phyloP scores from a whole-genome alignment of 2,797 vertebrate genomes.

The Discoglossus pictus region DNA sequence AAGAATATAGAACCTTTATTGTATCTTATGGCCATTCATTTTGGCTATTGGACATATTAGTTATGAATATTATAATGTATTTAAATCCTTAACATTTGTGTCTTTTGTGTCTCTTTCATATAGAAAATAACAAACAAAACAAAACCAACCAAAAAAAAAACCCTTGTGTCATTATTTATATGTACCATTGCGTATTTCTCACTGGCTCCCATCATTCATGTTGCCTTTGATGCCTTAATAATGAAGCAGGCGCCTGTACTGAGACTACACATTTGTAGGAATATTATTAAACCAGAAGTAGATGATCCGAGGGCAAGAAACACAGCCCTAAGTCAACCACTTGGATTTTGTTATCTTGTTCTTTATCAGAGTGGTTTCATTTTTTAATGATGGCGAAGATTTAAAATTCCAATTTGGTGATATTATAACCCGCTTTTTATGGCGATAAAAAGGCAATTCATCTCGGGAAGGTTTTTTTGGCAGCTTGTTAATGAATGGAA shows the following conservation, averaged over 20 bases:
- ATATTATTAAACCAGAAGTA: not conserved
- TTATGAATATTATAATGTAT: too few relatives aligned
- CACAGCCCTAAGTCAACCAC: not conserved
- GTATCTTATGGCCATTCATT: too few relatives aligned
- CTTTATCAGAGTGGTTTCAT: slow-evolving; percentile 12
- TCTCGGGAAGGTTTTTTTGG: slow-evolving; percentile 44
- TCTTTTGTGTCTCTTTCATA: too few relatives aligned
- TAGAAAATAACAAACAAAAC: too few relatives aligned
- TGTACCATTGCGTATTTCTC: not conserved
- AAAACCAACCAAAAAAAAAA: not conserved
- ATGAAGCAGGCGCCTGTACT: too few relatives aligned
- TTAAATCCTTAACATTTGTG: too few relatives aligned
- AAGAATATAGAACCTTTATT: too few relatives aligned
- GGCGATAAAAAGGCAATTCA: slow-evolving; percentile 38
- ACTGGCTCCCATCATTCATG: not conserved
- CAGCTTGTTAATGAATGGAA: slow-evolving; percentile 41
- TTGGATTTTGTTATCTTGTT: not conserved
- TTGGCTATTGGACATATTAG: too few relatives aligned
- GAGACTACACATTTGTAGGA: not conserved
- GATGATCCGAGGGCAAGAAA: not conserved
- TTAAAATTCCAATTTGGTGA: slow-evolving; percentile 49
- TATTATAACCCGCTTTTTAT: slow-evolving; percentile 45
- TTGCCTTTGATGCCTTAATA: not conserved
- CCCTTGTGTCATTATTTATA: too few relatives aligned
- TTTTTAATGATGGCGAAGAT: slow-evolving; percentile 39